Conservation (phyloP, 2,888 invertebrate species). For the Patella ulyssiponensis region DNA sequence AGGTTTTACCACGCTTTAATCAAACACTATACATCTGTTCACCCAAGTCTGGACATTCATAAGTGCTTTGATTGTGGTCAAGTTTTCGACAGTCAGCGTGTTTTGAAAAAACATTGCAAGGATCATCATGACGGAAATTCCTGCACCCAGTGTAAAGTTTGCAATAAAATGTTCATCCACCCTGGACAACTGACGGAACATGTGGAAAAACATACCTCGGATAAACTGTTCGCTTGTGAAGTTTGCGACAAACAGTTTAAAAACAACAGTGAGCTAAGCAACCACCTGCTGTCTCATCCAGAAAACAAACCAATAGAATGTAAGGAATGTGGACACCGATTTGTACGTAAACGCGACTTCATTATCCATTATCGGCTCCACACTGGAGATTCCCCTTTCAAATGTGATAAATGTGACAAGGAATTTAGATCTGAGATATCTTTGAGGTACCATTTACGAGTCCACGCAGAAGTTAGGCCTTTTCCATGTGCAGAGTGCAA, state of each 20-base stretch:
- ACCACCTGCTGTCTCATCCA: constrained; percentile 23
- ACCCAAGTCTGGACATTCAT: not conserved
- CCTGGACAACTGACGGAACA: not conserved
- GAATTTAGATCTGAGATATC: no score
- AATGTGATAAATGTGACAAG: no score
- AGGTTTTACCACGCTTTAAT: not conserved
- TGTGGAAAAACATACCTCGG: not conserved
- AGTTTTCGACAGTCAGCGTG: not conserved
- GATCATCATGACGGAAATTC: not conserved
- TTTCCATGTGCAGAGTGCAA: no score
- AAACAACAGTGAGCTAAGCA: constrained; percentile 17
- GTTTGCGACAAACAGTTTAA: constrained; percentile 25
- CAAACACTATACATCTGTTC: not conserved
- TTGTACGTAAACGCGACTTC: constrained; percentile 25
- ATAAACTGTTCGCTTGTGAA: not conserved
- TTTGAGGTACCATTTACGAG: no score
- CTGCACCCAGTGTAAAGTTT: not conserved
- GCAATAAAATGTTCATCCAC: not conserved
- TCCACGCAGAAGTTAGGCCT: no score
- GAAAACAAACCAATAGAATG: constrained; percentile 23
- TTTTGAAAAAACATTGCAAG: not conserved
- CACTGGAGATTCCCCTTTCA: no score
- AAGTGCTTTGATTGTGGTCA: not conserved
- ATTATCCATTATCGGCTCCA: not conserved
- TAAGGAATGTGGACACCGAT: constrained; percentile 28